Conservation (phyloP, 2,113 vertebrate species). For the Eira barbara region DNA sequence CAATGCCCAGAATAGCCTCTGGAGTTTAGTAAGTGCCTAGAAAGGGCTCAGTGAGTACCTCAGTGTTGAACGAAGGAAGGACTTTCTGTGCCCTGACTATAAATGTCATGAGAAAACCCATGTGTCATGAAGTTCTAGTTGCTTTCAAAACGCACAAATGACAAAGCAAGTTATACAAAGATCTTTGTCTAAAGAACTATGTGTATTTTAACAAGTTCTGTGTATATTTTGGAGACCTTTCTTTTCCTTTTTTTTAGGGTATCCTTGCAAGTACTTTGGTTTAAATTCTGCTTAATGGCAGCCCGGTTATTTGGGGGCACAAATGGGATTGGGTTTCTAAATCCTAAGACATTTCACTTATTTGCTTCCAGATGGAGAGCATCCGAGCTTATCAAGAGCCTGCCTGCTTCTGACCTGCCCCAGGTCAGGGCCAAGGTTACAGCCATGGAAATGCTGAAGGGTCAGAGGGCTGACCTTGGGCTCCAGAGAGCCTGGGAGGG, state of each 20-base stretch:
- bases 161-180: not conserved
- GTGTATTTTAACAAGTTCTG: not conserved
- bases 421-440: constrained; percentile 96
- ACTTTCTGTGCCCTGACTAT: not conserved
- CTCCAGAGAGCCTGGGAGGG: constrained; percentile 95
- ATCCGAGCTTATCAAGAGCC: constrained; percentile 90
- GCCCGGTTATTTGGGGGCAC: not conserved
- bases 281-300: not conserved
- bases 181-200: not conserved
- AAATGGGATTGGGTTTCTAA: not conserved
- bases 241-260: not conserved
- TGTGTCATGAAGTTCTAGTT: not conserved
- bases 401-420: constrained; percentile 90
- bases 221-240: not conserved
- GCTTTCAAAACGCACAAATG: constrained; percentile 24
- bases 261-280: not conserved
- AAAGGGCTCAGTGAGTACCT: not conserved
- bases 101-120: not conserved
- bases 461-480: constrained; percentile 92
- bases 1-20: not conserved
- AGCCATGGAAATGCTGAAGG: constrained; percentile 93
- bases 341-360: not conserved
- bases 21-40: not conserved
- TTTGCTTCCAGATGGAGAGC: constrained; percentile 92
- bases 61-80: not conserved